Percentiles rank a stretch among this genome's conserved stretches.
Evolutionary conservation across 2,797 vertebrate species (phyloP).

Genomic region (Mallotus villosus): DNA sequence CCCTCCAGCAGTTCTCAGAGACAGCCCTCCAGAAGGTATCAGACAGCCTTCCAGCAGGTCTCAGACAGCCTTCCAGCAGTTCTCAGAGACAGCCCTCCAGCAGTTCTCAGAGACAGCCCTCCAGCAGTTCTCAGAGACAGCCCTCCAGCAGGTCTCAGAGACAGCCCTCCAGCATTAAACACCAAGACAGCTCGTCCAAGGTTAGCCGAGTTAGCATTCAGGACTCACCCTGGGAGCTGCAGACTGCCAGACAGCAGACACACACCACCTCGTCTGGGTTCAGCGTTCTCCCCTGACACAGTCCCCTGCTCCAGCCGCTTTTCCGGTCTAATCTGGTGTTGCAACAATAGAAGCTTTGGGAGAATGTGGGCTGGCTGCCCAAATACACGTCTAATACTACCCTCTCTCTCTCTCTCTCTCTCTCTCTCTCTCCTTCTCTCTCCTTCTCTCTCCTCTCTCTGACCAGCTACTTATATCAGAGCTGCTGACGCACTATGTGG

Average conservation of each 20-base stretch:
- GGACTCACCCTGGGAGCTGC: neutral
- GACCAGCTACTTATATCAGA: constrained; percentile 50
- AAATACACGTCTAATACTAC: constrained; percentile 1
- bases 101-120: neutral
- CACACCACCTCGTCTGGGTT: neutral
- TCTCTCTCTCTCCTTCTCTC: neutral
- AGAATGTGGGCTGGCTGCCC: neutral
- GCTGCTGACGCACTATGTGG: constrained; percentile 58
- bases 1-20: neutral
- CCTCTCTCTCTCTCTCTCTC: neutral
- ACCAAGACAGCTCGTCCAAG: neutral
- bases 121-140: neutral
- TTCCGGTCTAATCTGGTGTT: neutral
- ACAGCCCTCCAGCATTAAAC: too few species aligned
- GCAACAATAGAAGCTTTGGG: neutral
- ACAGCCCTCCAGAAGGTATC: neutral
- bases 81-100: too few species aligned
- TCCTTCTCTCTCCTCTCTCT: constrained; percentile 2
- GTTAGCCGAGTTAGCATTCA: neutral
- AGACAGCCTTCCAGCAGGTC: neutral
- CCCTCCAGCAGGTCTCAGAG: neutral
- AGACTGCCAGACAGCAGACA: neutral
- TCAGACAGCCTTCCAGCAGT: neutral
- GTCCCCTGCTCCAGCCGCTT: neutral
- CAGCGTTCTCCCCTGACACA: neutral